These are phyloP conservation scores for Amblyornis subalaris DNA, from an alignment of 2,113 vertebrate genomes.

Conservation along the genomic window DNA sequence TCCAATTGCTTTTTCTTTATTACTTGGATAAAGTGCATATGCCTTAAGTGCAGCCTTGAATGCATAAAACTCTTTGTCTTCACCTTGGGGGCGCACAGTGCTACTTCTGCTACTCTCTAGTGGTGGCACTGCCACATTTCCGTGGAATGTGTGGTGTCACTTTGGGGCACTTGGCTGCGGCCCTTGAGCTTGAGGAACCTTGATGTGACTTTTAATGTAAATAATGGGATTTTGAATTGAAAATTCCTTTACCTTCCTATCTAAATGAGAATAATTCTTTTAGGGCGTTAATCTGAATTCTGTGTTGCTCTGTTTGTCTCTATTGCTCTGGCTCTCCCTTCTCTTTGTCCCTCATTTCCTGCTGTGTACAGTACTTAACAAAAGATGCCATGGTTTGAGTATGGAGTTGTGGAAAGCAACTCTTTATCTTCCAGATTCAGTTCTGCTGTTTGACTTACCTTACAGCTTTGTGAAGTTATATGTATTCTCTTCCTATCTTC, in stretches of 20 bases:
- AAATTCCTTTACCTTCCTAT: neutral
- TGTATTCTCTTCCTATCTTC: neutral
- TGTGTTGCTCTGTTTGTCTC: accelerated
- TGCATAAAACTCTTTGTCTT: neutral
- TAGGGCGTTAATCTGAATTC: neutral
- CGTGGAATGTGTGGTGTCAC: neutral
- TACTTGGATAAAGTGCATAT: neutral
- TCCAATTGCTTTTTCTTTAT: neutral
- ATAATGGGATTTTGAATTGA: neutral
- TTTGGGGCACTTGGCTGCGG: neutral
- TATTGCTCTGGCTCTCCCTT: neutral
- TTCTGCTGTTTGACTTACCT: neutral
- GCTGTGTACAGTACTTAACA: neutral
- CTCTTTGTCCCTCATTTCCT: neutral
- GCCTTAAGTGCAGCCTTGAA: neutral
- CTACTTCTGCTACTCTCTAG: neutral
- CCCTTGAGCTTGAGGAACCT: neutral
- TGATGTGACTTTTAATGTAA: neutral
- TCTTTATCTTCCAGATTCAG: neutral
- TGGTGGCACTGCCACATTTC: neutral
- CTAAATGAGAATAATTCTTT: neutral
- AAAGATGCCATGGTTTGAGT: neutral
- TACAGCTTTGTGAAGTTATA: neutral
- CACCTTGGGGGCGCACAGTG: neutral
- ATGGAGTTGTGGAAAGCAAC: neutral